A percentile compares a stretch with the other conserved stretches of the same genome.
These are phyloP conservation scores for Trichopria drosophilae DNA, from an alignment of 2,888 invertebrate genomes.

Conservation along the genomic window DNA sequence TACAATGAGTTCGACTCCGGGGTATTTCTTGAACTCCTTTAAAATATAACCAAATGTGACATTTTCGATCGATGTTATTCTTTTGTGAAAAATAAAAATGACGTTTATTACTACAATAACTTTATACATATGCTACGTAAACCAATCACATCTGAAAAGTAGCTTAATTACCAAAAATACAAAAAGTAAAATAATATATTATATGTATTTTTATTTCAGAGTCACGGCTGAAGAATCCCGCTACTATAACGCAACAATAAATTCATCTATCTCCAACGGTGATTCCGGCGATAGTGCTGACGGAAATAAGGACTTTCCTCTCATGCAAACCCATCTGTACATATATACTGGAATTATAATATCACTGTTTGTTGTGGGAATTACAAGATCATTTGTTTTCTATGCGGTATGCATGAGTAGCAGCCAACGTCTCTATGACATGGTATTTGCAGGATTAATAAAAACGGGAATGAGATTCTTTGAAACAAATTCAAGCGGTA, in stretches of 20 bases:
- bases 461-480: slow-evolving; percentile 72
- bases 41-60: too few species aligned
- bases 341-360: slow-evolving; percentile 65
- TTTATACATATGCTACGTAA: too few species aligned
- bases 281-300: too few species aligned
- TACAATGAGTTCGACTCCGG: too few species aligned
- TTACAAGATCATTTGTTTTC: slow-evolving; percentile 59
- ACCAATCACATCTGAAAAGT: too few species aligned
- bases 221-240: slow-evolving; percentile 63
- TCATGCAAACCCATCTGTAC: slow-evolving; percentile 60
- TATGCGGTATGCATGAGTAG: slow-evolving; percentile 60
- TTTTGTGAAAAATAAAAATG: too few species aligned
- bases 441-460: slow-evolving; percentile 62
- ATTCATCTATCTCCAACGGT: slow-evolving; percentile 26
- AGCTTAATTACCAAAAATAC: too few species aligned
- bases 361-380: slow-evolving; percentile 51
- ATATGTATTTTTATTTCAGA: slow-evolving; percentile 57
- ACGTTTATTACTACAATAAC: too few species aligned
- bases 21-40: too few species aligned
- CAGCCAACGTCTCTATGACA: slow-evolving; percentile 62
- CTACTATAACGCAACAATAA: slow-evolving; percentile 16
- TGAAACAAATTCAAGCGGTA: slow-evolving; percentile 79
- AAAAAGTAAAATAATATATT: slow-evolving; percentile 7
- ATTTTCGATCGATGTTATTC: too few species aligned
- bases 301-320: slow-evolving; percentile 16